Conservation (phyloP, 2,888 invertebrate genomes). For the Cloeon dipterum region DNA sequence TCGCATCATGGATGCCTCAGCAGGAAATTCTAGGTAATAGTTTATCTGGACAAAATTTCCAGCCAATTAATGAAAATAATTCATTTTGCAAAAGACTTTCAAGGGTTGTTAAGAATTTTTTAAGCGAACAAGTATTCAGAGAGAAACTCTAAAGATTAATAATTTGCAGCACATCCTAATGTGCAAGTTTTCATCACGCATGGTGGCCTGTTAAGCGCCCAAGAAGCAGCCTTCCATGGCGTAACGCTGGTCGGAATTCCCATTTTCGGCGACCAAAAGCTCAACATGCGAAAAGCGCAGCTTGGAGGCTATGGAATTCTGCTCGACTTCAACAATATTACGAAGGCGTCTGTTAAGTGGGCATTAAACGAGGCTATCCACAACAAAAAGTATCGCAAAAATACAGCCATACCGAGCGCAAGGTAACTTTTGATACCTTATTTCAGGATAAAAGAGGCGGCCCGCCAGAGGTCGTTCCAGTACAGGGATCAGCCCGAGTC, state of each 20-base stretch:
- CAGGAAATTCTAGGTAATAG: slow-evolving; percentile 33
- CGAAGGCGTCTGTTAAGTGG: not conserved
- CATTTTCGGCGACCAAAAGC: slow-evolving; percentile 1
- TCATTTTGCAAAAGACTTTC: no score
- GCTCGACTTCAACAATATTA: slow-evolving; percentile 2
- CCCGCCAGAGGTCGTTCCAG: slow-evolving; percentile 16
- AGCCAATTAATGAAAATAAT: no score
- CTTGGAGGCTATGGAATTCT: not conserved
- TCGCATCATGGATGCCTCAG: slow-evolving; percentile 43
- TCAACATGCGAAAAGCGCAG: slow-evolving; percentile 2
- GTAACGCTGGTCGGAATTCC: slow-evolving; percentile 5
- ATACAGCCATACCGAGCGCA: no score
- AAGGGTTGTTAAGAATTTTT: no score
- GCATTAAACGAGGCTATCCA: not conserved
- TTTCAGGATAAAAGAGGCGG: no score
- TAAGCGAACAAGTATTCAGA: no score
- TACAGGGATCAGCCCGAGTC: slow-evolving; percentile 31
- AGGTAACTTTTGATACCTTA: no score
- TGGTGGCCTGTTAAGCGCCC: slow-evolving; percentile 5
- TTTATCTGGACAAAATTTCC: no score
- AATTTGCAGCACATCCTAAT: slow-evolving; percentile 7
- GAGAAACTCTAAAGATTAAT: no score
- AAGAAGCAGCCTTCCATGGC: slow-evolving; percentile 4
- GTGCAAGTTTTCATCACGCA: slow-evolving; percentile 7
- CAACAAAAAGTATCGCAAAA: slow-evolving; percentile 3